Percentiles rank a stretch among this genome's conserved stretches.
These are phyloP conservation scores for Poicephalus meyeri DNA, from an alignment of 2,113 vertebrate species.

Conservation along the genomic window DNA sequence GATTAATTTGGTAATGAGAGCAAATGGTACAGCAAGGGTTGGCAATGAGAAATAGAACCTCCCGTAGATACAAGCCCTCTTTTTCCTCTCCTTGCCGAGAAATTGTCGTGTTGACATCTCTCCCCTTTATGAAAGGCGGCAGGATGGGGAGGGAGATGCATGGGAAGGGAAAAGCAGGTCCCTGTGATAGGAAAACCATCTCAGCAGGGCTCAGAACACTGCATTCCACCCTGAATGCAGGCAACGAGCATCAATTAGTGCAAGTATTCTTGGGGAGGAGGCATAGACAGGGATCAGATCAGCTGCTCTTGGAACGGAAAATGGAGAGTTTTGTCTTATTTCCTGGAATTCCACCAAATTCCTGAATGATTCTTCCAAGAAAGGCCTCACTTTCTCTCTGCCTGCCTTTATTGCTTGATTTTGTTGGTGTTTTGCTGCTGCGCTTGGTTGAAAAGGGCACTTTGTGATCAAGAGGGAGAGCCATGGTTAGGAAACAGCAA, in stretches of 20 bases:
- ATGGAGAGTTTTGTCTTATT: background rate
- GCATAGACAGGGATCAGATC: background rate
- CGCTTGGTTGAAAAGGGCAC: slow-evolving; percentile 1
- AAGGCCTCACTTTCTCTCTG: background rate
- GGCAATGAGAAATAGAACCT: slow-evolving; percentile 39
- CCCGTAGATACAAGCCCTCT: slow-evolving; percentile 35
- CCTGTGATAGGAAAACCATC: background rate
- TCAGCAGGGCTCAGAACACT: background rate
- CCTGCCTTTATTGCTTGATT: slow-evolving; percentile 1
- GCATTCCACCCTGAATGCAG: background rate
- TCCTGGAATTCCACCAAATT: slow-evolving; percentile 5
- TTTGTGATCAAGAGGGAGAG: background rate
- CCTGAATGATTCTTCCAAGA: background rate
- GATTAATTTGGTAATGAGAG: slow-evolving; percentile 68
- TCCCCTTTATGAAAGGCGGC: slow-evolving; percentile 39
- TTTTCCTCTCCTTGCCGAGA: background rate
- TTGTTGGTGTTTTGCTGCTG: background rate
- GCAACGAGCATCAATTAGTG: fast-evolving
- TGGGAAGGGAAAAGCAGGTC: background rate
- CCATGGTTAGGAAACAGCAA: background rate
- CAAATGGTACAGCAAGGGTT: slow-evolving; percentile 51
- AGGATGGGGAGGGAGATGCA: background rate
- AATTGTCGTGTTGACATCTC: slow-evolving; percentile 52
- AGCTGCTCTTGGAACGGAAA: background rate
- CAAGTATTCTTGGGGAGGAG: background rate